phyloP scores from a whole-genome alignment of 1,140 invertebrate genomes.

The Danaus plexippus region DNA sequence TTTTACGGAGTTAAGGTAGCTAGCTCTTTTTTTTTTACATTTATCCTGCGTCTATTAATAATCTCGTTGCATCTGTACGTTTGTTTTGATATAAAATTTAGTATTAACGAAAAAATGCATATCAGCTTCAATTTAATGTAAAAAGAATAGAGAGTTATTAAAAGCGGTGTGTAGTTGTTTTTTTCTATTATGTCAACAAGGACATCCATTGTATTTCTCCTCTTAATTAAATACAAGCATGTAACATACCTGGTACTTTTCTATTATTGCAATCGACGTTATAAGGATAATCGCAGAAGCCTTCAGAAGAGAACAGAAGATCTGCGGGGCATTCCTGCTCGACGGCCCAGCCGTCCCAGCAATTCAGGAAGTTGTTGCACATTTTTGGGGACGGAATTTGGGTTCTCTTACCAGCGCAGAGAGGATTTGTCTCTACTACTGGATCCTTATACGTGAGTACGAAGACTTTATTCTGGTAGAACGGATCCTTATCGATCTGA shows the following conservation, averaged over 20 bases:
- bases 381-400: conserved; percentile 75
- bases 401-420: conserved; percentile 62
- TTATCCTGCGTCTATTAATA: too few species aligned
- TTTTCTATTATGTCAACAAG: too few species aligned
- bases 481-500: conserved; percentile 44
- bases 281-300: conserved; percentile 76
- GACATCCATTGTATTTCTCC: too few species aligned
- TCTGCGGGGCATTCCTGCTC: conserved; percentile 77
- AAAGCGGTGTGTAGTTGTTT: too few species aligned
- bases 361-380: conserved; percentile 78
- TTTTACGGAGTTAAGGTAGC: too few species aligned
- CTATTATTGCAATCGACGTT: conserved; percentile 76
- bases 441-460: conserved; percentile 36
- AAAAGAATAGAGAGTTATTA: too few species aligned
- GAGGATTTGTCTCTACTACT: conserved; percentile 34
- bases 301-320: conserved; percentile 74
- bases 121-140: too few species aligned
- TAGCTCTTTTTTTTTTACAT: too few species aligned
- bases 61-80: too few species aligned
- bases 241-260: conserved; percentile 26
- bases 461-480: conserved; percentile 52
- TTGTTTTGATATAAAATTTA: too few species aligned
- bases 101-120: too few species aligned
- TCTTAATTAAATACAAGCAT: too few species aligned
- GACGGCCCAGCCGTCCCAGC: conserved; percentile 78